Evolutionary conservation across 2,888 invertebrate genomes (phyloP), one percentile per base, ranked within the genome.

Genomic region (Chrysina gloriosa): DNA sequence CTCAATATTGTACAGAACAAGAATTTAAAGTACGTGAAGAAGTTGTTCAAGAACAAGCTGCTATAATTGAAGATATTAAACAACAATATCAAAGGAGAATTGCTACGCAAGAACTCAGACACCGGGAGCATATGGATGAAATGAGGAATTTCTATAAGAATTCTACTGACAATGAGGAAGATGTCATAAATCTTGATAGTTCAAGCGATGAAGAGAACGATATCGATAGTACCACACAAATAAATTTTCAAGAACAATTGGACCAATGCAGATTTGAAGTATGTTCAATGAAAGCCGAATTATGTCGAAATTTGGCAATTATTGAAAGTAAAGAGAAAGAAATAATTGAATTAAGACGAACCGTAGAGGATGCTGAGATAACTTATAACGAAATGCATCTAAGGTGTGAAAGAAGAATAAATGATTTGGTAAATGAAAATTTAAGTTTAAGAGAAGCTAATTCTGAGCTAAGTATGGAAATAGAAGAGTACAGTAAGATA

Each of bases 121-220:
- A 42, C 25, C 23, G 16, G 4, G 1, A 31, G 11, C 31, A 47
- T 21, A 63, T 47, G 2, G 19, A 31, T 48, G 48, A 16, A 7
- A 5, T 63, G 16, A 14, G 9, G 4, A 9, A 52, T 52, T 5
- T 52, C 1, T 52, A 31, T 7, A 5, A 6, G 16, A 16, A n/a
- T n/a, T n/a, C 5, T 6, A 29, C 6, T 1, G 19, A 5, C n/a
- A 19, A 52, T 7, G 25, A 25, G 11, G n/a, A 3, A 4, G 48
- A 48, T 23, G 11, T 48, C 11, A 48, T 48, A 23, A 23, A 48
- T 25, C 7, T 48, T 2, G 19, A 6, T 7, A 48, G 48, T 23
- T 48, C 48, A 7, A 48, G 48, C 48, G 48, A 48, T 23, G 48
- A 48, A 11, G 48, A 48, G 3, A 25, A 48, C 21, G 9, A n/a